Evolutionary conservation across 2,888 invertebrate genomes (phyloP), one percentile per base, ranked within the genome.

Genomic region (Nomada fucata): DNA sequence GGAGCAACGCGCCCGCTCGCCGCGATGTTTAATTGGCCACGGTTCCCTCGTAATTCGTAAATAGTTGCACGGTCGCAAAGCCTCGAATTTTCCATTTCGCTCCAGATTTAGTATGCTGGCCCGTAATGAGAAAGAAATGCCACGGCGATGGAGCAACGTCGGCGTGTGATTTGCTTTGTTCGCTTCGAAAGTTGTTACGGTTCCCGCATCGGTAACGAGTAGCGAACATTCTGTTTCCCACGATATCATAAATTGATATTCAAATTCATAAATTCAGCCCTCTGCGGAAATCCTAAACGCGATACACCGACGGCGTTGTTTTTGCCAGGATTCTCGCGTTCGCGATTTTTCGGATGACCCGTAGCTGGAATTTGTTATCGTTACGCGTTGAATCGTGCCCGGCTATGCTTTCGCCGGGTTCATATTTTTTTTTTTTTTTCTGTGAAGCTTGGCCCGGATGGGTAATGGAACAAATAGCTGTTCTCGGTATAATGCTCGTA

Each of bases 21-120:
- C 60, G 60, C 52, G 44, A 57, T 61, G 75, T 70, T 79, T 68
- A 79, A 79, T 82, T 71, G 52, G 23, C 29, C 13, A 47, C 53
- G 23, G 29, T 64, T 53, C 44, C 23, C 7, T 23, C 13, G 57
- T 63, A 76, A 76, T 69, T 63, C 57, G 59, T 53, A 81, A 81
- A 73, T 69, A 63, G 59, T 53, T 69, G 29, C 11, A 13, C 50
- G 36, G 11, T 13, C n/a, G 64, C 13, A 10, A 20, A 53, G 57
- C 55, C 13, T 9, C 36, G 13, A 53, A 23, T n/a, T 23, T 52
- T 53, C 29, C 52, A 11, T 65, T 52, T 68, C 29, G 20, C 23
- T 4, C 26, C 2, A 4, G 18, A n/a, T 50, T 60, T 20, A 36
- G 9, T 13, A 4, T 29, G 23, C 10, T 4, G 1, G 1, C 0